Evolutionary conservation across 2,888 invertebrate genomes (phyloP), one percentile per base, ranked within the genome.

Genomic region (Drosophila seclusa): DNA sequence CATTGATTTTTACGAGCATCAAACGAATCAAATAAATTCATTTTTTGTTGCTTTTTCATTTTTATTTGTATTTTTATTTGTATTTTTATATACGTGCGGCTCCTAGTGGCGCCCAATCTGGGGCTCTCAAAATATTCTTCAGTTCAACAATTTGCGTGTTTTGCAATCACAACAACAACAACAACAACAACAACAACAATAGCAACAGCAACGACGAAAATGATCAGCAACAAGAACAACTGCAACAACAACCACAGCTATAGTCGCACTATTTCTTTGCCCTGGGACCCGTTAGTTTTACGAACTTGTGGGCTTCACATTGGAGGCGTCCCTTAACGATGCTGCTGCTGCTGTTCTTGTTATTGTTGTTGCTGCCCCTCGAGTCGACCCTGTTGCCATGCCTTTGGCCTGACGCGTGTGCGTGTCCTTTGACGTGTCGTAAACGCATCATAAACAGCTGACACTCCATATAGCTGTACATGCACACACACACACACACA

Each of bases 1-100:
- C 87, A 85, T 85, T 89, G 89, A 89, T 85, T 89, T 89, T 85
- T 89, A 85, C 89, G 87, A 82, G 75, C 84, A 86, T 77, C 71
- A 80, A 84, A 86, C 88, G 83, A 74, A 86, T 82, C 83, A 81
- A 88, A 88, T 84, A 84, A 83, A 88, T 86, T 85, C 76, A 70
- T 69, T 72, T 78, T 54, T 65, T 54, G 16, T 42, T 40, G n/a
- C 55, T 32, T 76, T 50, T 54, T 64, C 62, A 34, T 63, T 59
- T 50, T 68, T 42, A 32, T 50, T 45, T 45, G 16, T 7, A 45
- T 45, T 45, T 45, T 18, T 13, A 42, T 42, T 42, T 40, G 10
- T 10, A 42, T 40, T 40, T n/a, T 71, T 63, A 63, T 68, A 49
- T 49, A 27, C 27, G 64, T 48, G 52, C 50, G 50, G 53, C 52